Conservation (phyloP, 2,888 invertebrate genomes). For the Epirrita christyi region DNA sequence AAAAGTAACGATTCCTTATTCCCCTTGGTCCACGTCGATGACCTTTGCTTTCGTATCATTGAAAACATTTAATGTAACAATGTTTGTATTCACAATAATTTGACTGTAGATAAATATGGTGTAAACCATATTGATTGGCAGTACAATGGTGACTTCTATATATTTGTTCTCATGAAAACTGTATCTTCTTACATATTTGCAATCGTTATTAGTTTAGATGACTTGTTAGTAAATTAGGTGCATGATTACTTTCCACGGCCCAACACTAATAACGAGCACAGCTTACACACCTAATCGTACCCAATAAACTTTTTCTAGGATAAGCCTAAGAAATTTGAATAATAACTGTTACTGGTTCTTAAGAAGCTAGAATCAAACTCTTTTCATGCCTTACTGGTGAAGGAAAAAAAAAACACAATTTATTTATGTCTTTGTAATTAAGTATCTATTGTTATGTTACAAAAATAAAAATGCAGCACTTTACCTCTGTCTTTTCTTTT, state of each 20-base stretch:
- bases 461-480: background rate
- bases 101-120: background rate
- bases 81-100: slow-evolving; percentile 1
- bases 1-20: no score
- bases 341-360: no score
- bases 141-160: slow-evolving; percentile 28
- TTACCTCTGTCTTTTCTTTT: slow-evolving; percentile 17
- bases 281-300: background rate
- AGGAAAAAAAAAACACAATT: no score
- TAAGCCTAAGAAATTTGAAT: no score
- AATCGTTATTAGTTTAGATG: background rate
- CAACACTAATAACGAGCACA: background rate
- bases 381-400: no score
- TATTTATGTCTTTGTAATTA: no score
- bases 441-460: background rate
- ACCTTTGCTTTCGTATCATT: slow-evolving; percentile 28
- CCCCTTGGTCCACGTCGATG: background rate
- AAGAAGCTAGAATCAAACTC: no score
- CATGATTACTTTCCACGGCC: background rate
- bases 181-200: no score
- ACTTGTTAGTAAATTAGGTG: background rate
- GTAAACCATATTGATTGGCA: slow-evolving; percentile 32
- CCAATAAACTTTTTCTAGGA: no score
- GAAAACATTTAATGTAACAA: slow-evolving; percentile 7
- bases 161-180: slow-evolving; percentile 8